Evolutionary conservation across 2,888 invertebrate genomes (phyloP), one percentile per base, ranked within the genome.

Genomic region (Eupithecia tripunctaria): DNA sequence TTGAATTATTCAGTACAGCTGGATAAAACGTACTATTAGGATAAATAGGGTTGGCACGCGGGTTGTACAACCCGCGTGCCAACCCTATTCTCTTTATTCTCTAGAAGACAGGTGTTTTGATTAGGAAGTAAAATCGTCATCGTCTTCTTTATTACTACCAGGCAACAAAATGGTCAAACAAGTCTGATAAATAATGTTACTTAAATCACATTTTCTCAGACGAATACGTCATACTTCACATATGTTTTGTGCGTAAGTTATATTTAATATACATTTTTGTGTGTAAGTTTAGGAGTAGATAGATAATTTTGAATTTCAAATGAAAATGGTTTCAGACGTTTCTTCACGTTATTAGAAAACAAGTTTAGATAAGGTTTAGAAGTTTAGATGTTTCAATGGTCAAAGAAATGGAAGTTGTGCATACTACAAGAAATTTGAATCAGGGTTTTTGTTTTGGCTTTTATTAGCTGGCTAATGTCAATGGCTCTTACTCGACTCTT

Each of bases 1-100:
- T 10, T 68, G 25, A 65, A 74, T 71, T 68, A 68, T 74, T 74
- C 36, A 74, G 15, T 62, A 67, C 29, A 65, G 5, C 18, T 47
- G 8, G 63, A 27, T 47, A 59, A 68, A 67, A 69, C 72, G 66
- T 29, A 29, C 21, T 51, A 66, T 72, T 70, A 41, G 38, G 38
- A 62, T 43, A 27, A 10, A 47, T 32, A 73, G 69, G 73, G 73
- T 15, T 69, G 69, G 12, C 51, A 63, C 59, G 8, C 21, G 51
- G 7, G 4, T 12, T 12, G 0, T 14, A 14, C 21, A n/a, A n/a
- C n/a, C n/a, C n/a, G n/a, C n/a, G n/a, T n/a, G n/a, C n/a, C n/a
- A n/a, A n/a, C n/a, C n/a, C n/a, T n/a, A n/a, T n/a, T n/a, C n/a
- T n/a, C n/a, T n/a, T n/a, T n/a, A n/a, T n/a, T n/a, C n/a, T 51